Conservation (phyloP, 2,113 vertebrate genomes). For the Brachyhypopomus occidentalis region DNA sequence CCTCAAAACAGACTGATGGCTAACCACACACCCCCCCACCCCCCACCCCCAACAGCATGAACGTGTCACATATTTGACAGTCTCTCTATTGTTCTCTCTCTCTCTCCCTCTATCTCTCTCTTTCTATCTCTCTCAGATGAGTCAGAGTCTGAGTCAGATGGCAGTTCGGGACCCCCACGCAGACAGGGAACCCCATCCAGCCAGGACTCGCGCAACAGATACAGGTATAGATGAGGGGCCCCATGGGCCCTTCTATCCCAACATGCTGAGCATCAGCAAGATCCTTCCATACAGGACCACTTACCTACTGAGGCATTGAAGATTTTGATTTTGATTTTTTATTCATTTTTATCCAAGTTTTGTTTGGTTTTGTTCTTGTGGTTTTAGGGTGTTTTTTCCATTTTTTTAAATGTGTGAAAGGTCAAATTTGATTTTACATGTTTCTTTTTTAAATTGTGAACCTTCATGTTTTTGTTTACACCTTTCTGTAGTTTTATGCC, state of each 20-base stretch:
- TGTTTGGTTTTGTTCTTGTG: constrained; percentile 36
- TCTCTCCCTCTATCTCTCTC: background rate
- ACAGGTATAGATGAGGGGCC: constrained; percentile 78
- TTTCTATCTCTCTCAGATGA: constrained; percentile 58
- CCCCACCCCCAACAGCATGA: too few relatives aligned
- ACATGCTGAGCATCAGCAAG: constrained; percentile 54
- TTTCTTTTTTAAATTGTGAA: constrained; percentile 28
- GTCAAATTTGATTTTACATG: background rate
- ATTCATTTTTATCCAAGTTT: constrained; percentile 23
- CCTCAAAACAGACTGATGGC: too few relatives aligned
- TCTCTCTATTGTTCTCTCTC: background rate
- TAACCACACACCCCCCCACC: too few relatives aligned
- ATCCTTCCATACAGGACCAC: constrained; percentile 58
- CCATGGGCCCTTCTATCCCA: constrained; percentile 39
- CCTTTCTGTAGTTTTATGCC: constrained; percentile 51
- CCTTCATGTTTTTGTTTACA: constrained; percentile 57
- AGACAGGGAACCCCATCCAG: constrained; percentile 69
- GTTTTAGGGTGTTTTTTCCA: background rate
- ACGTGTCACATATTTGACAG: too few relatives aligned
- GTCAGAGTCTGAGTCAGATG: constrained; percentile 74
- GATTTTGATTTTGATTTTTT: constrained; percentile 33
- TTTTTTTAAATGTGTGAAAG: background rate
- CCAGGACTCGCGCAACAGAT: constrained; percentile 74
- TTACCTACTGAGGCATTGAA: constrained; percentile 50
- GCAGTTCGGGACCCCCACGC: constrained; percentile 59